Evolutionary conservation across 2,888 invertebrate species (phyloP).

Genomic region (Papilio protenor): DNA sequence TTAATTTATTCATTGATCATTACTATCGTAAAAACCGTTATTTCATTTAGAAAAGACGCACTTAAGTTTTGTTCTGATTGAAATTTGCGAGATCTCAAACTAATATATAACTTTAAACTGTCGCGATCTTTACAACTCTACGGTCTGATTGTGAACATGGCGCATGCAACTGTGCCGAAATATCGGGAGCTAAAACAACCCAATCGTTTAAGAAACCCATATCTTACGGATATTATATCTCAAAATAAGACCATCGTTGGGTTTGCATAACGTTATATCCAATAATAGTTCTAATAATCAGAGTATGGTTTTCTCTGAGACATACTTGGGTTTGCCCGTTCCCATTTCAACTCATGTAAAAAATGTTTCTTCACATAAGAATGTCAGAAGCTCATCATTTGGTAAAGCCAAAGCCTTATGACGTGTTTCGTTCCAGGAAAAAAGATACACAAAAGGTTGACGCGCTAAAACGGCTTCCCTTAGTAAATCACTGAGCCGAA

Average conservation of each 20-base stretch:
- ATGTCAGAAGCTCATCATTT: not conserved
- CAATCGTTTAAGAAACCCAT: too few relatives aligned
- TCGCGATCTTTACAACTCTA: too few relatives aligned
- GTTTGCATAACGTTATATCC: too few relatives aligned
- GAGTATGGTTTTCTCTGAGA: too few relatives aligned
- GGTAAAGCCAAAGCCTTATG: conserved; percentile 4
- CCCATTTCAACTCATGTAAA: not conserved
- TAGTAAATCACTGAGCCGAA: conserved; percentile 29
- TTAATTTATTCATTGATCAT: not conserved
- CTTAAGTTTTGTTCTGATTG: not conserved
- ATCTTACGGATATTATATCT: too few relatives aligned
- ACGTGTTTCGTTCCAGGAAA: conserved; percentile 11
- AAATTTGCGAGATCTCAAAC: not conserved
- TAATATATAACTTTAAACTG: not conserved
- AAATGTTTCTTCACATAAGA: not conserved
- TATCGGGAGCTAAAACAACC: too few relatives aligned
- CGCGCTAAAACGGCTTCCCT: conserved; percentile 30
- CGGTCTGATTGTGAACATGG: too few relatives aligned
- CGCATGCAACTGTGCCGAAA: too few relatives aligned
- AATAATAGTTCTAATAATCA: too few relatives aligned
- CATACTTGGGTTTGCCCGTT: not conserved
- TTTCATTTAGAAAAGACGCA: not conserved
- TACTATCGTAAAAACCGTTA: not conserved
- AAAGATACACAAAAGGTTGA: conserved; percentile 31
- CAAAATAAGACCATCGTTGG: too few relatives aligned